Conservation (phyloP, 1,140 invertebrate species). For the Maniola jurtina region DNA sequence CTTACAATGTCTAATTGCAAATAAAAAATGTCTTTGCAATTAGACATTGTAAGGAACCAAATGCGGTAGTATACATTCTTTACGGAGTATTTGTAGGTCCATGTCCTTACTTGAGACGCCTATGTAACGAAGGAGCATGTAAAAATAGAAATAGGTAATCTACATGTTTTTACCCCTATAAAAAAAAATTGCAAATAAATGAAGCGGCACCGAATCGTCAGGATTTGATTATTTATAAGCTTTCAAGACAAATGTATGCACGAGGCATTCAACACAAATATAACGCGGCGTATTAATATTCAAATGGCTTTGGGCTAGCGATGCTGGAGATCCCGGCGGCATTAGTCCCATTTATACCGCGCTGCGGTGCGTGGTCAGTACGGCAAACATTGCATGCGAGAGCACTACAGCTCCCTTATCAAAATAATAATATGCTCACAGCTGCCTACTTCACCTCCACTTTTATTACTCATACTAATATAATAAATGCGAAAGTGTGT, state of each 20-base stretch:
- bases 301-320: conserved; percentile 62
- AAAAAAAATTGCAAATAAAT: background rate
- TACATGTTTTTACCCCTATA: too few species aligned
- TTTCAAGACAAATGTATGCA: conserved; percentile 57
- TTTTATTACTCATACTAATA: conserved; percentile 19
- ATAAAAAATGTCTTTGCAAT: too few species aligned
- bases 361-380: conserved; percentile 44
- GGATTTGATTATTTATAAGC: conserved; percentile 36
- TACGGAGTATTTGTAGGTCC: too few species aligned
- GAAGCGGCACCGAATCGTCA: conserved; percentile 2
- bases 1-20: too few species aligned
- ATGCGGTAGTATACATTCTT: too few species aligned
- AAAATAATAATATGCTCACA: conserved; percentile 33
- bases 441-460: conserved; percentile 29
- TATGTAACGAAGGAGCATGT: too few species aligned
- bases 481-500: too few species aligned
- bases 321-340: conserved; percentile 52
- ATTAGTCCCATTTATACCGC: conserved; percentile 62
- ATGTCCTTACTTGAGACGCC: too few species aligned
- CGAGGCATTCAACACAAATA: conserved; percentile 51
- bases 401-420: conserved; percentile 26
- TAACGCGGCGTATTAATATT: conserved; percentile 66
- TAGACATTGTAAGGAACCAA: too few species aligned
- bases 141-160: too few species aligned
- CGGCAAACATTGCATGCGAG: conserved; percentile 39